phyloP scores from a whole-genome alignment of 2,888 invertebrate species.

The Celastrina argiolus region DNA sequence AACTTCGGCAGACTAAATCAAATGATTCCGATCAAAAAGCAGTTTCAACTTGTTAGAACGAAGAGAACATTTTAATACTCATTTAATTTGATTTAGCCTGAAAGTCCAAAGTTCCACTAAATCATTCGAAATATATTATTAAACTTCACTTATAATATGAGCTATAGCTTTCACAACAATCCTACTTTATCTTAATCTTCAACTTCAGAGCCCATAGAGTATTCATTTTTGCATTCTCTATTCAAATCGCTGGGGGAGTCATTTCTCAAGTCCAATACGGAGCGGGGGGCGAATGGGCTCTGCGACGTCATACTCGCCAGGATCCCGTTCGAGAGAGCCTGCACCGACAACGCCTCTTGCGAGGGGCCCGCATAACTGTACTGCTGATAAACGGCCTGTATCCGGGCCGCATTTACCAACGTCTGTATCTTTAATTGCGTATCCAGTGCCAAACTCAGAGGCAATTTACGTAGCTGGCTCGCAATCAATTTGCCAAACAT shows the following conservation, averaged over 20 bases:
- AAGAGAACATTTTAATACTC: not conserved
- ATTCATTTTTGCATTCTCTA: constrained; percentile 60
- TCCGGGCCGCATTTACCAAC: constrained; percentile 65
- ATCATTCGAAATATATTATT: not conserved
- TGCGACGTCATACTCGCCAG: constrained; percentile 66
- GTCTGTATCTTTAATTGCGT: constrained; percentile 71
- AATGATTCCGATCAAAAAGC: not conserved
- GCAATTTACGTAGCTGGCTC: constrained; percentile 67
- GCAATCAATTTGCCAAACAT: constrained; percentile 73
- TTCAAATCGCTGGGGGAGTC: constrained; percentile 65
- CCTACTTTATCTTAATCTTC: constrained; percentile 47
- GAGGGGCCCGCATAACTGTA: constrained; percentile 71
- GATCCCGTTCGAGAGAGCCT: constrained; percentile 69
- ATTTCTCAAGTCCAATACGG: constrained; percentile 49
- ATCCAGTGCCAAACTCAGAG: constrained; percentile 65
- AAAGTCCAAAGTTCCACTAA: not conserved
- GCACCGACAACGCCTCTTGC: constrained; percentile 66
- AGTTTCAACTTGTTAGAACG: not conserved
- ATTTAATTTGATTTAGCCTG: not conserved
- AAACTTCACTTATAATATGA: not conserved
- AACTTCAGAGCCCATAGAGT: constrained; percentile 59
- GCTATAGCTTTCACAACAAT: constrained; percentile 1
- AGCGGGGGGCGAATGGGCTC: constrained; percentile 51
- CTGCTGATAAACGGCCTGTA: constrained; percentile 71
- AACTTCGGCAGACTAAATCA: not conserved